A percentile compares a stretch with the other conserved stretches of the same genome.
Conservation (phyloP, 2,113 vertebrate genomes). For the Grammomys dolichurus region DNA sequence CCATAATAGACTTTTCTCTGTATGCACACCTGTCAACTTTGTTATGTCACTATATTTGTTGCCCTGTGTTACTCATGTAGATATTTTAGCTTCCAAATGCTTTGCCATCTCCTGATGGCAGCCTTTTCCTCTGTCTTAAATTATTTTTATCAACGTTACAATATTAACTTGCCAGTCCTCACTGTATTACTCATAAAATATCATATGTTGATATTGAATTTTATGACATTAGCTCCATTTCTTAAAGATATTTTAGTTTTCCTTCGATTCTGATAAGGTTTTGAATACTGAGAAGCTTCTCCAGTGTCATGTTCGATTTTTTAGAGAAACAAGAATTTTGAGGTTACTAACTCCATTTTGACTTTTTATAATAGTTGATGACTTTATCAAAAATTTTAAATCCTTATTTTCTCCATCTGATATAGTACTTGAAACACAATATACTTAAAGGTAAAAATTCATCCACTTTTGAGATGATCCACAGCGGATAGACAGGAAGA, state of each 20-base stretch:
- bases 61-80: background rate
- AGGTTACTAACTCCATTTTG: background rate
- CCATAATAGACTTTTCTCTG: background rate
- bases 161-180: background rate
- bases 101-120: background rate
- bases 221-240: rapidly evolving
- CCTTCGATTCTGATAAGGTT: background rate
- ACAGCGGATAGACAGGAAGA: background rate
- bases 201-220: background rate
- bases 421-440: background rate
- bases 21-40: background rate
- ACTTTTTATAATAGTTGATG: background rate
- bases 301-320: rapidly evolving
- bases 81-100: background rate
- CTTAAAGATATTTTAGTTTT: background rate
- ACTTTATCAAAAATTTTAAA: background rate
- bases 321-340: background rate
- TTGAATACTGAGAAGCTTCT: background rate
- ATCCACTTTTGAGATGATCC: background rate
- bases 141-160: background rate
- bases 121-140: background rate
- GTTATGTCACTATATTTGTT: background rate
- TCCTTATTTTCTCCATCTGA: background rate
- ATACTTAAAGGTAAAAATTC: background rate
- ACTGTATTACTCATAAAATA: background rate